Conservation (phyloP, 2,888 invertebrate species). For the Ligdia adustata region DNA sequence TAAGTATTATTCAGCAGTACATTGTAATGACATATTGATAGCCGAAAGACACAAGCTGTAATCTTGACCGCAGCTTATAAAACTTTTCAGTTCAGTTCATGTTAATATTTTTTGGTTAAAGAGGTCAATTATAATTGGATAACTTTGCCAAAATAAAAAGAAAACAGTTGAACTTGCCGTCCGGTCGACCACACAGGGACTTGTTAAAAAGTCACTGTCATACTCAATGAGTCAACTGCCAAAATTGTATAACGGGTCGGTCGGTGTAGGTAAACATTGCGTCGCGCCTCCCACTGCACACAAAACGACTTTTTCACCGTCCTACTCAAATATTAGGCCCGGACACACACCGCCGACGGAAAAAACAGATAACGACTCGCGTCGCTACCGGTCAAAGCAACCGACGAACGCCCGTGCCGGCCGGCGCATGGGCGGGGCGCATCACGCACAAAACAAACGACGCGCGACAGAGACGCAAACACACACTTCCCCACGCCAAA, state of each 20-base stretch:
- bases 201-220: not conserved
- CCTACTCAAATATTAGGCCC: slow-evolving; percentile 79
- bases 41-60: too few relatives aligned
- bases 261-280: slow-evolving; percentile 56
- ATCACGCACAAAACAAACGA: slow-evolving; percentile 83
- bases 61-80: too few relatives aligned
- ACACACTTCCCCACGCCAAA: slow-evolving; percentile 36
- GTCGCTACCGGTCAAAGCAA: slow-evolving; percentile 81
- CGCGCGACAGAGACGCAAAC: slow-evolving; percentile 59
- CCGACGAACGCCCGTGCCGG: slow-evolving; percentile 69
- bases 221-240: slow-evolving; percentile 5
- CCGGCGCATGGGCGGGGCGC: slow-evolving; percentile 72
- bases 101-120: slow-evolving; percentile 2
- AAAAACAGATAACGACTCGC: slow-evolving; percentile 78
- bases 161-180: slow-evolving; percentile 1
- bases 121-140: slow-evolving; percentile 14
- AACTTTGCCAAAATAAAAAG: not conserved
- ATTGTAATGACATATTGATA: too few relatives aligned
- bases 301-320: slow-evolving; percentile 69
- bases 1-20: too few relatives aligned
- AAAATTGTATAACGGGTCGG: slow-evolving; percentile 20
- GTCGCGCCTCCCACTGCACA: slow-evolving; percentile 68
- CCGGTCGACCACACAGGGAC: slow-evolving; percentile 10
- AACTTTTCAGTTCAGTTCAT: slow-evolving; percentile 5
- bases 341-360: slow-evolving; percentile 69